Conservation (phyloP, 1,140 invertebrate species). For the Drosophila bifasciata region DNA sequence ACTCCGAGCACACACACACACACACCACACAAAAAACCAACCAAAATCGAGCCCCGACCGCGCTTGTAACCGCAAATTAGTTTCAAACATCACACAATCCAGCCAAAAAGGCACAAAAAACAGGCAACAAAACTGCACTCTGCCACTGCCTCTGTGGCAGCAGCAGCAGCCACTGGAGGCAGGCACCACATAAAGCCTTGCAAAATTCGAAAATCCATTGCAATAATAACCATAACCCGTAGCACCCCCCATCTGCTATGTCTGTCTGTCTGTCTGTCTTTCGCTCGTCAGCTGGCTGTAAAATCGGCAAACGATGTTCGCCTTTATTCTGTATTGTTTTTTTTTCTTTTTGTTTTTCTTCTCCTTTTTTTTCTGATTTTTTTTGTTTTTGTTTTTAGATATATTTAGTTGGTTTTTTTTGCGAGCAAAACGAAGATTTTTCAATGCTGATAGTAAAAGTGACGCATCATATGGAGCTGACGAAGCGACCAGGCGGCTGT, state of each 20-base stretch:
- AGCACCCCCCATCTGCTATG: conserved; percentile 2
- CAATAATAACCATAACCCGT: conserved; percentile 55
- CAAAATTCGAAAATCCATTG: conserved; percentile 66
- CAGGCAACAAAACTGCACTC: conserved; percentile 65
- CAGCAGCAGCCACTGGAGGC: conserved; percentile 18
- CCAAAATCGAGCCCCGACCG: conserved; percentile 41
- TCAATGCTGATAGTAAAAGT: conserved; percentile 71
- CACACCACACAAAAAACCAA: conserved; percentile 11
- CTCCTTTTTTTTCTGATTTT: conserved; percentile 14
- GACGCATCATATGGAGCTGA: conserved; percentile 71
- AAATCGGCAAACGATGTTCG: conserved; percentile 67
- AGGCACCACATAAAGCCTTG: conserved; percentile 35
- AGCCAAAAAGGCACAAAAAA: conserved; percentile 47
- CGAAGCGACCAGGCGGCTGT: conserved; percentile 1
- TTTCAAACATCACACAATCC: conserved; percentile 71
- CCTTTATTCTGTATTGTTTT: conserved; percentile 50
- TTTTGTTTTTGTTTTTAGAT: conserved; percentile 4
- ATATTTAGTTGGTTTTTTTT: not conserved
- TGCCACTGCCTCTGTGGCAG: conserved; percentile 12
- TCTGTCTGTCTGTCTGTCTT: not conserved
- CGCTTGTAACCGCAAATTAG: conserved; percentile 78
- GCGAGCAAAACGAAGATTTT: conserved; percentile 39
- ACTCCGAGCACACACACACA: not conserved
- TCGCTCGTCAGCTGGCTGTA: conserved; percentile 39
- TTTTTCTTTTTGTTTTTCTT: conserved; percentile 6